Evolutionary conservation across 2,888 invertebrate genomes (phyloP), one percentile per base, ranked within the genome.

Genomic region (Cheilosia variabilis): DNA sequence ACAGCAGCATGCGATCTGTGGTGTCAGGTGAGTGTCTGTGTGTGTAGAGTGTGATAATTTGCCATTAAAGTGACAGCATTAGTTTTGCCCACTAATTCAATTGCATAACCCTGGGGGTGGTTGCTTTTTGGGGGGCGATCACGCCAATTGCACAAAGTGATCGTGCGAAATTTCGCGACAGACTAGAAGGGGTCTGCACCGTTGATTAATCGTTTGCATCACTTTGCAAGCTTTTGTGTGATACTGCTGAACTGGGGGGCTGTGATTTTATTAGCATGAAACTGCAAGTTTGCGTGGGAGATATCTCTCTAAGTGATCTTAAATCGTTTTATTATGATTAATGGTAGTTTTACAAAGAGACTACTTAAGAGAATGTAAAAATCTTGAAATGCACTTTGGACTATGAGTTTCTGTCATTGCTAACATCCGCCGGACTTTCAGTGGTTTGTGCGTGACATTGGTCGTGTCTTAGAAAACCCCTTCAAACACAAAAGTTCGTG

Each of bases 1-100:
- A 90, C 71, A 89, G 90, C 87, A 92, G 92, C 88, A 91, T 91
- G 90, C 90, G 92, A 71, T 91, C 92, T n/a, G 89, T 92, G 31
- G 91, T 89, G 55, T 92, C 92, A 89, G 92, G 92, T 92, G 72
- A 89, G 91, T 88, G 62, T 3, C 34, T 52, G 13, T 50, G 31
- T 50, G 31, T 27, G 31, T 55, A 57, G 43, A 69, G 84, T 75
- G 84, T 77, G 76, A 86, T 72, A 81, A 86, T 86, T 72, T 43
- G 47, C 62, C 15, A 60, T 62, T 72, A 55, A 77, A 71, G 65
- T 75, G 84, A 69, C 80, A 84, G 62, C 55, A 50, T 37, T 68
- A 19, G 31, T 60, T 62, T 52, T 17, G 37, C 24, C 43, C 62
- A 43, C 75, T 81, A 76, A 86, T 81, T 81, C 76, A 86, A 86